These are phyloP conservation scores for Moxostoma hubbsi DNA, from an alignment of 2,797 vertebrate species.

Conservation along the genomic window DNA sequence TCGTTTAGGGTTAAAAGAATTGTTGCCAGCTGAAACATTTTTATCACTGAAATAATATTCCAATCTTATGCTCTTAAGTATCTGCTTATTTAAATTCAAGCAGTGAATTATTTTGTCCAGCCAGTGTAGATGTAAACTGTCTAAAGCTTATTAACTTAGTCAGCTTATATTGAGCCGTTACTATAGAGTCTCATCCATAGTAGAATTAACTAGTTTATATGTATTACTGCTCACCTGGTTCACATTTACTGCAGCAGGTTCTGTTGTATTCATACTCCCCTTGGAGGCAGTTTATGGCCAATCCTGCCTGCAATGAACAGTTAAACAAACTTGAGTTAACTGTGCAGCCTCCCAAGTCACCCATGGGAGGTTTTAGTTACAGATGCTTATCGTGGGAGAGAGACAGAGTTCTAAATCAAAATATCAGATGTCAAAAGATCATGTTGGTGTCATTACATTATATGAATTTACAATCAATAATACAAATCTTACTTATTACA, in stretches of 20 bases:
- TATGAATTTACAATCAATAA: too few species aligned
- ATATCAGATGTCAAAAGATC: background rate
- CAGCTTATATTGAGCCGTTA: background rate
- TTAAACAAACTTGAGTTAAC: constrained; percentile 1
- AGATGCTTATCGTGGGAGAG: background rate
- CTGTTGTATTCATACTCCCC: constrained; percentile 66
- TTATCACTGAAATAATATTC: too few species aligned
- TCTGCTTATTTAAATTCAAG: too few species aligned
- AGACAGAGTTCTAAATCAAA: background rate
- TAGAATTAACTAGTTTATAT: background rate
- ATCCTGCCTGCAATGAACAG: constrained; percentile 60
- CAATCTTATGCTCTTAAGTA: too few species aligned
- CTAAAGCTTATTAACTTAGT: background rate
- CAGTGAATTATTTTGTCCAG: too few species aligned
- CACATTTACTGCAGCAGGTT: constrained; percentile 77
- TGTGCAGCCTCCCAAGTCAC: too few species aligned
- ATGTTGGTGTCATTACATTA: background rate
- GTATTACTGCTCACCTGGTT: constrained; percentile 70
- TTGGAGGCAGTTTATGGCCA: constrained; percentile 69
- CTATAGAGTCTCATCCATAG: background rate
- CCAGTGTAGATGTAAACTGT: too few species aligned
- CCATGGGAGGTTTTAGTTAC: background rate
- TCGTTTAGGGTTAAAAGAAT: too few species aligned
- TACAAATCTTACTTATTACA: too few species aligned
- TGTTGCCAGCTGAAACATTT: too few species aligned